Base-by-base conservation (phyloP, 2,888 invertebrate genomes). In the Lasioglossum malachurum region DNA sequence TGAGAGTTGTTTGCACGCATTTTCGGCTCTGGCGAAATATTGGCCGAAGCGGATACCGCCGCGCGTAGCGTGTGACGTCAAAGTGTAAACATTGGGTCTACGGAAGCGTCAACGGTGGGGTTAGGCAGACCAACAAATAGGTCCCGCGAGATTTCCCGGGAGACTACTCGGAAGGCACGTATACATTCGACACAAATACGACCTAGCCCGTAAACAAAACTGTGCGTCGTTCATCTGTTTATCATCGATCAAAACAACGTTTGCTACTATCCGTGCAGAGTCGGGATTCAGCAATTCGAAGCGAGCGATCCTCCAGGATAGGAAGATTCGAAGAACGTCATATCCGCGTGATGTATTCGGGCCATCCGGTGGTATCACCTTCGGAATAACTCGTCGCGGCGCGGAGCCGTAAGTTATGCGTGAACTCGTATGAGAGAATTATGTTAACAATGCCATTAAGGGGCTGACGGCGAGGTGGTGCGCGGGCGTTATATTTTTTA, bases 391-490 rank as follows among this genome's bases (percentile, higher is more conserved):
- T 90, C 90, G 86, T 80, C 23, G 67, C 79, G 14, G 44, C 69
- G 74, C 81, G 57, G 12, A 41, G 31, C 83, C 71, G 53, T 84
- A 89, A 90, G 83, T 89, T 89, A 90, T 88, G 89, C 87, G 87
- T 73, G 78, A 44, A 81, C 90, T 84, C 81, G 88, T 74, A 86
- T 83, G 82, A 82, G 83, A 86, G 89, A 92, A 91, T 92, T 92
- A 92, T 92, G 89, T 92, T 92, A 92, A 91, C 90, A 91, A 92
- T 89, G 88, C 91, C 89, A 92, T 92, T 92, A 92, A 93, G 92
- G 88, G 92, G 88, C 76, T 91, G 90, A 14, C 81, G 73, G 88
- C 88, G 89, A 91, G 82, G 84, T 83, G 75, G 83, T 74, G 78
- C 78, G 87, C 85, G 82, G 88, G 89, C 82, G 90, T 90, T 77